A percentile compares a stretch with the other conserved stretches of the same genome.
phyloP scores from a whole-genome alignment of 2,797 vertebrate species.

The Propithecus perrieri region DNA sequence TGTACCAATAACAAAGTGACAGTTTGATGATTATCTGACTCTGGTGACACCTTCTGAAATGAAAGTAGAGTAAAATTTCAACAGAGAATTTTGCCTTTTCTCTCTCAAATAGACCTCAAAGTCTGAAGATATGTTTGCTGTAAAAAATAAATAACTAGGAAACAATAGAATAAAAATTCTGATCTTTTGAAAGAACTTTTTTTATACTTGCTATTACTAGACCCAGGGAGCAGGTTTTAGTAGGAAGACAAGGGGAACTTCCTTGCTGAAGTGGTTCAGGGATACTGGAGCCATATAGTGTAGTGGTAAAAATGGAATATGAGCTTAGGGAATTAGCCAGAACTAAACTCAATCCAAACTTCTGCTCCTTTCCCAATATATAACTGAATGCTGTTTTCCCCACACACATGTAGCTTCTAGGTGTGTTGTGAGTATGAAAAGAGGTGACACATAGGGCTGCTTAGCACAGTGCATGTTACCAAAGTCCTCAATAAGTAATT shows the following conservation, averaged over 20 bases:
- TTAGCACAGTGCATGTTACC: neutral
- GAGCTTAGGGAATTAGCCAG: neutral
- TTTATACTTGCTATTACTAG: neutral
- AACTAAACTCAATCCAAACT: neutral
- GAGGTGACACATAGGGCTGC: neutral
- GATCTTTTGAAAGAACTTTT: neutral
- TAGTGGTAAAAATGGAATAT: neutral
- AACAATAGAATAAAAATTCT: neutral
- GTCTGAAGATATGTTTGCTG: neutral
- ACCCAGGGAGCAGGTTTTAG: neutral
- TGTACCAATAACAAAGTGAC: neutral
- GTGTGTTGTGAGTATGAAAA: neutral
- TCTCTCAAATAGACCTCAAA: neutral
- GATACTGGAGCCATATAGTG: neutral
- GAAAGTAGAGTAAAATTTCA: conserved; percentile 1
- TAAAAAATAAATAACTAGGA: neutral
- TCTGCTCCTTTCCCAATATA: neutral
- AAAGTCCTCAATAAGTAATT: neutral
- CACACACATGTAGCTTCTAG: rapidly evolving
- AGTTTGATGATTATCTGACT: neutral
- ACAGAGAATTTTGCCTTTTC: neutral
- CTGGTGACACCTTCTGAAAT: neutral
- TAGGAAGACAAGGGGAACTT: neutral
- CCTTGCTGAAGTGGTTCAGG: neutral
- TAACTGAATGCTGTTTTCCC: neutral